phyloP scores from a whole-genome alignment of 2,888 invertebrate species.

The Rutpela maculata region DNA sequence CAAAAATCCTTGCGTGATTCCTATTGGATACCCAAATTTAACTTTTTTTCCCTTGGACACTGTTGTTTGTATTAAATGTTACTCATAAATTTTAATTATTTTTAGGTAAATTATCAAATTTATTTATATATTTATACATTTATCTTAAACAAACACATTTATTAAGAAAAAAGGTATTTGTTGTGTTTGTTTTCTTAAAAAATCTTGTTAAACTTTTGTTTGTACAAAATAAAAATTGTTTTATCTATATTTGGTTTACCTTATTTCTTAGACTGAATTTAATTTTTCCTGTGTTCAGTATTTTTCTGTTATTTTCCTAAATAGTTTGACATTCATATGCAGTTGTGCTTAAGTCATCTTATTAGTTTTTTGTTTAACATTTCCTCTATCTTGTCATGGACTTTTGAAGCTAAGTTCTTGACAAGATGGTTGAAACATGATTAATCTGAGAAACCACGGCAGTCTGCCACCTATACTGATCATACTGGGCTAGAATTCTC shows the following conservation, averaged over 20 bases:
- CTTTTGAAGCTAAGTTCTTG: no score
- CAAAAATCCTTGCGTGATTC: background rate
- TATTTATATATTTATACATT: constrained; percentile 1
- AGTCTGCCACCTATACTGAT: no score
- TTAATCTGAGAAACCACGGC: no score
- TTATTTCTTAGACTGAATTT: background rate
- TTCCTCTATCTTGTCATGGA: no score
- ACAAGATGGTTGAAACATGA: no score
- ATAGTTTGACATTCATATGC: no score
- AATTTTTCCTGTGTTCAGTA: no score
- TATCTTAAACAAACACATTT: background rate
- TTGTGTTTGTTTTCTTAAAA: background rate
- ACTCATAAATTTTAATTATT: constrained; percentile 3
- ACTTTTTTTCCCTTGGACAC: background rate
- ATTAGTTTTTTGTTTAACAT: no score
- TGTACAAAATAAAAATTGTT: background rate
- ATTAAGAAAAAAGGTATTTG: background rate
- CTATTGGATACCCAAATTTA: no score
- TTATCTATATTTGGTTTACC: background rate
- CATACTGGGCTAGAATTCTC: no score
- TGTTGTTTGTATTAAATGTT: background rate
- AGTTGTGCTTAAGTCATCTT: no score
- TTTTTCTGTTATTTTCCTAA: no score
- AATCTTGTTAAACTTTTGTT: constrained; percentile 6
- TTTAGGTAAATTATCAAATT: background rate